Evolutionary conservation across 1,140 invertebrate species (phyloP).

Genomic region (Zaprionus inermis): DNA sequence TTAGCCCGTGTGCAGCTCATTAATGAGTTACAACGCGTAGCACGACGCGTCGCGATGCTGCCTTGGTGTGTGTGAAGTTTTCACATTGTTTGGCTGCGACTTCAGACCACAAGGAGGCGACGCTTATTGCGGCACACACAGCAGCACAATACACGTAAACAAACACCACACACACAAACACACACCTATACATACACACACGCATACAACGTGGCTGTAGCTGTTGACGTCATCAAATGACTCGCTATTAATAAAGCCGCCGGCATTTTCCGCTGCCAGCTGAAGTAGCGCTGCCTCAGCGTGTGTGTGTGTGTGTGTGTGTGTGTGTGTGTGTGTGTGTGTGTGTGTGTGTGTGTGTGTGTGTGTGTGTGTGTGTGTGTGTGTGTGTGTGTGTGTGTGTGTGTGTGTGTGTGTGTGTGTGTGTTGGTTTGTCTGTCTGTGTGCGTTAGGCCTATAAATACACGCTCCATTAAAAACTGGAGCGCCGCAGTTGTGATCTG

Average conservation of each 20-base stretch:
- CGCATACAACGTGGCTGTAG: no score
- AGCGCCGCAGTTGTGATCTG: conserved; percentile 46
- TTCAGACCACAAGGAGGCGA: conserved; percentile 51
- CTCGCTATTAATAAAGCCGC: conserved; percentile 61
- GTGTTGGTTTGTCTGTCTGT: background rate
- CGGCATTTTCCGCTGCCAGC: conserved; percentile 64
- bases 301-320: conserved; percentile 40
- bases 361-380: conserved; percentile 22
- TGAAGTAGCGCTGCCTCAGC: conserved; percentile 32
- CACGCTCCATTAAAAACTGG: conserved; percentile 79
- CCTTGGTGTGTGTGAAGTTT: conserved; percentile 54
- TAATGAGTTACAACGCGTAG: conserved; percentile 66
- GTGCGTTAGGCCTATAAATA: conserved; percentile 58
- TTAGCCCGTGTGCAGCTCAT: conserved; percentile 48
- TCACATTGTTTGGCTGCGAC: conserved; percentile 53
- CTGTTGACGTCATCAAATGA: conserved; percentile 72
- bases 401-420: conserved; percentile 37
- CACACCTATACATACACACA: conserved; percentile 8
- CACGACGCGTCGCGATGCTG: conserved; percentile 46
- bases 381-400: conserved; percentile 47
- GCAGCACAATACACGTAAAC: conserved; percentile 22
- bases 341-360: background rate
- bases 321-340: conserved; percentile 29
- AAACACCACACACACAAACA: conserved; percentile 19
- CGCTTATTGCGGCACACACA: conserved; percentile 44